Conservation (phyloP, 2,888 invertebrate species). For the Polylopha cassiicola region DNA sequence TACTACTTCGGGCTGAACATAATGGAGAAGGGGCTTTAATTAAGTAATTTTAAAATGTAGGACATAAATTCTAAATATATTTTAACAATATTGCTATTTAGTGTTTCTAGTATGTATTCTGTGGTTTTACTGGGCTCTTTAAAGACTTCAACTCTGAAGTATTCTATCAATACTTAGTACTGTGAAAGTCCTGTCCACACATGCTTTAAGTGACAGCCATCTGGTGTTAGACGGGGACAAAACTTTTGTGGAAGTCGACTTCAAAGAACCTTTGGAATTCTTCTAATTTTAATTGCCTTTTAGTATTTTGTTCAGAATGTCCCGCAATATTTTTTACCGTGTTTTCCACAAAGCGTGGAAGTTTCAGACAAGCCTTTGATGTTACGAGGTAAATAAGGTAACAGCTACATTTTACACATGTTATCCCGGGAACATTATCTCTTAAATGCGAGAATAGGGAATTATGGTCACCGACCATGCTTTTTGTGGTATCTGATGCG, state of each 20-base stretch:
- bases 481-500: slow-evolving; percentile 36
- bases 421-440: slow-evolving; percentile 30
- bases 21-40: background rate
- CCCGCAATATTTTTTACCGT: slow-evolving; percentile 21
- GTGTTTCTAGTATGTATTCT: slow-evolving; percentile 22
- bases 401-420: slow-evolving; percentile 39
- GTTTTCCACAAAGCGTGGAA: slow-evolving; percentile 32
- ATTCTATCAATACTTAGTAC: slow-evolving; percentile 33
- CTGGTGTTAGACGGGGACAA: slow-evolving; percentile 28
- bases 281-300: slow-evolving; percentile 17
- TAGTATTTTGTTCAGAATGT: slow-evolving; percentile 20
- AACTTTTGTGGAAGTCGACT: slow-evolving; percentile 37
- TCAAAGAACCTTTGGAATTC: slow-evolving; percentile 40
- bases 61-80: slow-evolving; percentile 21
- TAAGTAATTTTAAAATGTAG: slow-evolving; percentile 2
- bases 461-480: slow-evolving; percentile 32
- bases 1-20: no score
- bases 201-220: slow-evolving; percentile 40
- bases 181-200: slow-evolving; percentile 40
- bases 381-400: slow-evolving; percentile 38
- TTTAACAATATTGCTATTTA: slow-evolving; percentile 32
- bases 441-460: slow-evolving; percentile 23
- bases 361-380: slow-evolving; percentile 38
- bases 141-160: slow-evolving; percentile 31
- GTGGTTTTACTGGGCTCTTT: slow-evolving; percentile 29